phyloP scores from a whole-genome alignment of 2,113 vertebrate species.

The Taxidea taxus region DNA sequence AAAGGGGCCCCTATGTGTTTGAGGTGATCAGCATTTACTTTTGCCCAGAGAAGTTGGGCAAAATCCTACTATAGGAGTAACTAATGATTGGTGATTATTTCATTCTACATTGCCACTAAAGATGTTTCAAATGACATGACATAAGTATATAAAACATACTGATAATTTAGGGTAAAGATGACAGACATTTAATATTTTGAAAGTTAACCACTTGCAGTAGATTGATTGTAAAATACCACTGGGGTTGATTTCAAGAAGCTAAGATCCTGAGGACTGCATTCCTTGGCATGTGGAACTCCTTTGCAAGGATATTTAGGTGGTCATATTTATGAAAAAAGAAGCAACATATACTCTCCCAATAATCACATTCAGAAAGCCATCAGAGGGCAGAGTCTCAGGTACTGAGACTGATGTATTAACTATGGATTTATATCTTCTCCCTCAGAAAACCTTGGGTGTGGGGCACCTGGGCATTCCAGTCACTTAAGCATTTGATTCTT shows the following conservation, averaged over 20 bases:
- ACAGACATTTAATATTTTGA: neutral
- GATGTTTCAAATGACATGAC: neutral
- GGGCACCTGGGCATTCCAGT: neutral
- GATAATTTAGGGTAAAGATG: neutral
- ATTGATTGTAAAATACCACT: neutral
- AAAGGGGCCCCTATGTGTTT: accelerated
- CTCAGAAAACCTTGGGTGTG: neutral
- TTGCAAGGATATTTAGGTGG: neutral
- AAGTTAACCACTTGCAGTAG: neutral
- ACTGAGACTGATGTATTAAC: neutral
- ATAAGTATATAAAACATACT: neutral
- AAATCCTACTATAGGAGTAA: neutral
- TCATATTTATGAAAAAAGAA: neutral
- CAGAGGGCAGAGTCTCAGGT: neutral
- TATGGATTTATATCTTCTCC: neutral
- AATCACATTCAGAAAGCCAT: neutral
- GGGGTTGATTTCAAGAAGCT: neutral
- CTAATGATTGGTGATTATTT: neutral
- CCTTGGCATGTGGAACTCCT: accelerated
- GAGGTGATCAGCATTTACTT: neutral
- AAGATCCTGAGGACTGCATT: neutral
- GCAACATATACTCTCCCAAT: neutral
- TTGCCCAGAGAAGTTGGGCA: neutral
- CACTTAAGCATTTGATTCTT: neutral
- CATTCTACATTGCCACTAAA: neutral